Conservation (phyloP, 30 jellyfish, hydroid and myxozoan genomes). For the Hydra vulgaris region DNA sequence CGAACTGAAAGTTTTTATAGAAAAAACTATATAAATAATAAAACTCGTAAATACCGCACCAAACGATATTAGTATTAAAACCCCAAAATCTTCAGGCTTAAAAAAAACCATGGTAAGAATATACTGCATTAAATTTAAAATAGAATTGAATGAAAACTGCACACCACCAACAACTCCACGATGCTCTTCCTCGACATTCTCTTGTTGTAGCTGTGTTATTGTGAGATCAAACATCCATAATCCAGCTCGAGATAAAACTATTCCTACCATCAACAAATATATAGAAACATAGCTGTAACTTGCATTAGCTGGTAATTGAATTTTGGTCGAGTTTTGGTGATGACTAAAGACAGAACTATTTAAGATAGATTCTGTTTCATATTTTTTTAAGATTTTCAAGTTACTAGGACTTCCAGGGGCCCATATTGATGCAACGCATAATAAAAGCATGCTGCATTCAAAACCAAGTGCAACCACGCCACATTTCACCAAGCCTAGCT, state of each 20-base stretch:
- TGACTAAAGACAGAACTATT: neutral
- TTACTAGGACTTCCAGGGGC: conserved; percentile 94
- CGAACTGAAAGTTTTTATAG: too few species aligned
- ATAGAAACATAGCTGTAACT: conserved; percentile 37
- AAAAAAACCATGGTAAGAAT: conserved; percentile 65
- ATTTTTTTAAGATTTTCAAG: conserved; percentile 7
- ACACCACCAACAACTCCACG: conserved; percentile 96
- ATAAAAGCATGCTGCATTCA: conserved; percentile 67
- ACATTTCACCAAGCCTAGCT: conserved; percentile 56
- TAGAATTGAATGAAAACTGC: conserved; percentile 78
- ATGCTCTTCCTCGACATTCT: conserved; percentile 64
- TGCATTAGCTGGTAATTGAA: neutral
- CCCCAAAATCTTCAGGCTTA: conserved; percentile 70
- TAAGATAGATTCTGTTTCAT: neutral
- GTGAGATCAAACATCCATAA: conserved; percentile 96
- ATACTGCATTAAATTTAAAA: conserved; percentile 73
- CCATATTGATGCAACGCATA: conserved; percentile 92
- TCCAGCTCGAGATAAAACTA: conserved; percentile 83
- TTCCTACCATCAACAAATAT: conserved; percentile 66
- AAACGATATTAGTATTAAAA: conserved; percentile 61
- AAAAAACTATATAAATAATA: too few species aligned
- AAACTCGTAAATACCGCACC: conserved; percentile 77
- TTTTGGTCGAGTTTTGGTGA: neutral
- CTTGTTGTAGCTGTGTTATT: conserved; percentile 92
- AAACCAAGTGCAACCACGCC: conserved; percentile 64